These are phyloP conservation scores for Oceanodroma tethys DNA, from an alignment of 2,113 vertebrate species.

Conservation along the genomic window DNA sequence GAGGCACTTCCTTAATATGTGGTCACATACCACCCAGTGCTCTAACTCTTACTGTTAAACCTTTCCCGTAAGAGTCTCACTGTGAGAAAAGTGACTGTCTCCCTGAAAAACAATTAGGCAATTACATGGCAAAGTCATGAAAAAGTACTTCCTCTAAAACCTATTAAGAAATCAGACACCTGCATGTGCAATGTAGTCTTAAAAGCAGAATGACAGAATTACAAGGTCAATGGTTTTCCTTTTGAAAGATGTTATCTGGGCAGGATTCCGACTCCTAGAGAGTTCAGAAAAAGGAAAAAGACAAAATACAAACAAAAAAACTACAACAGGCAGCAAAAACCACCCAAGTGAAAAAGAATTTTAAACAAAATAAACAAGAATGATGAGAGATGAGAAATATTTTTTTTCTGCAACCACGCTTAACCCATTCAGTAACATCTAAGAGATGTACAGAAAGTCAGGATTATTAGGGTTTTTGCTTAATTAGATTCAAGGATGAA, in stretches of 20 bases:
- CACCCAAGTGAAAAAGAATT: conserved; percentile 3
- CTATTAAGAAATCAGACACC: conserved; percentile 37
- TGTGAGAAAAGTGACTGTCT: background rate
- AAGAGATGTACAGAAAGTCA: background rate
- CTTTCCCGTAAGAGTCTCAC: background rate
- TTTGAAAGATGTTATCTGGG: conserved; percentile 12
- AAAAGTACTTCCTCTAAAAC: conserved; percentile 35
- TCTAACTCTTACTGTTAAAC: background rate
- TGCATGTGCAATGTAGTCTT: background rate
- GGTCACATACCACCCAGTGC: background rate
- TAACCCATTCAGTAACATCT: background rate
- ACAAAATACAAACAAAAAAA: background rate
- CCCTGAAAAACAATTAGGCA: conserved; percentile 39
- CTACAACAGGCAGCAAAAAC: background rate
- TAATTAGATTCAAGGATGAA: background rate
- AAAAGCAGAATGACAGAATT: conserved; percentile 29
- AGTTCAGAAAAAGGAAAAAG: background rate
- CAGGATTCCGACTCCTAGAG: background rate
- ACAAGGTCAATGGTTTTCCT: conserved; percentile 32
- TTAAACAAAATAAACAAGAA: background rate
- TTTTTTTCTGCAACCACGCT: background rate
- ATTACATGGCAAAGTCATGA: conserved; percentile 22
- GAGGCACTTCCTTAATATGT: background rate
- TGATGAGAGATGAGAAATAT: background rate
- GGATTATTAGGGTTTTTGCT: background rate